Evolutionary conservation across 2,113 vertebrate species (phyloP).

Genomic region (Leptosomus discolor): DNA sequence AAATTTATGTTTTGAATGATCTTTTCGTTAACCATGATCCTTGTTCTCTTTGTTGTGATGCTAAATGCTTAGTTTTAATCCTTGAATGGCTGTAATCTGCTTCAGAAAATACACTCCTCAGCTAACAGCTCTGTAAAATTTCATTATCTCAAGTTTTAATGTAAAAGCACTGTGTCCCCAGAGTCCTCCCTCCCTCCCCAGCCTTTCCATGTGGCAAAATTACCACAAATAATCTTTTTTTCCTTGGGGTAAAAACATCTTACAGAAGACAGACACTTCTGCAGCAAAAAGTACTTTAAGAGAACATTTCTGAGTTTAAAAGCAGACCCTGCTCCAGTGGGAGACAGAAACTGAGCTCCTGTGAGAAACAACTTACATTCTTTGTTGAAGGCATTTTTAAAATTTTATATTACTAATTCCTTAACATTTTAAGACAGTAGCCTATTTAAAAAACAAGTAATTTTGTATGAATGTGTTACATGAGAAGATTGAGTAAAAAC

Average conservation of each 20-base stretch:
- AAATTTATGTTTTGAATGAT: not conserved
- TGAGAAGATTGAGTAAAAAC: not conserved
- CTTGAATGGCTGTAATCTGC: not conserved
- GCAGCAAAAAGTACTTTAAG: not conserved
- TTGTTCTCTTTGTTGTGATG: not conserved
- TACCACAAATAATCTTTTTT: not conserved
- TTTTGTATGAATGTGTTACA: not conserved
- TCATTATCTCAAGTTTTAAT: not conserved
- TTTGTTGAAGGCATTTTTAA: not conserved
- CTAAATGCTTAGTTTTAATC: not conserved
- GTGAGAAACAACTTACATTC: not conserved
- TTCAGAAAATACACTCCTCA: not conserved
- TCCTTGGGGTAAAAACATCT: not conserved
- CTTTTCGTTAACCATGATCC: not conserved
- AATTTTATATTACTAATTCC: not conserved
- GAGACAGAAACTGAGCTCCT: conserved; percentile 8
- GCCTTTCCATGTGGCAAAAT: not conserved
- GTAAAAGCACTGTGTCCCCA: not conserved
- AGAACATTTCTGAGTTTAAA: conserved; percentile 5
- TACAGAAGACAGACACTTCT: not conserved
- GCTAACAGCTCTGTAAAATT: not conserved
- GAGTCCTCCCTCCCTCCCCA: not conserved
- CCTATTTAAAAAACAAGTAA: not conserved
- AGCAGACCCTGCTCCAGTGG: not conserved
- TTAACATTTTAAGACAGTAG: not conserved